A percentile compares a stretch with the other conserved stretches of the same genome.
Evolutionary conservation across 2,797 vertebrate species (phyloP).

Genomic region (Tapirus indicus): DNA sequence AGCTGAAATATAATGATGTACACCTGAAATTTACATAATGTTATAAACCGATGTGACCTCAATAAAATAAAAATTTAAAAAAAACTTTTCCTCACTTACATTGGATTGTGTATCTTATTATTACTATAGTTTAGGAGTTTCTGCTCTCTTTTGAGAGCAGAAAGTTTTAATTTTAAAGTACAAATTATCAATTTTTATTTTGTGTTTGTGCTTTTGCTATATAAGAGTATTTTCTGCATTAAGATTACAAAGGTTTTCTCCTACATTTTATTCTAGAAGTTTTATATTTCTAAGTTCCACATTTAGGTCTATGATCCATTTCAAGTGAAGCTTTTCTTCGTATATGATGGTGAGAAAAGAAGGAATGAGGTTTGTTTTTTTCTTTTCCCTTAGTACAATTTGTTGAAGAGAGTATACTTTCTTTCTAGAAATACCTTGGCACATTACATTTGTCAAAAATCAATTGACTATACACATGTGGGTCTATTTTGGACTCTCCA

Average conservation of each 20-base stretch:
- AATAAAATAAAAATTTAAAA: too few relatives aligned
- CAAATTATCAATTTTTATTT: neutral
- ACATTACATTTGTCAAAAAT: neutral
- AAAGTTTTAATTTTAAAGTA: constrained; percentile 1
- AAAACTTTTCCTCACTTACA: neutral
- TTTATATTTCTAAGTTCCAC: neutral
- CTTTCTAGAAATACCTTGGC: neutral
- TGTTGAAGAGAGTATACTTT: neutral
- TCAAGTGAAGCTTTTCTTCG: neutral
- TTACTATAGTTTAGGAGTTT: neutral
- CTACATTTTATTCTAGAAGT: neutral
- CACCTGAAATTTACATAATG: too few relatives aligned
- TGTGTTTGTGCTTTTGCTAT: neutral
- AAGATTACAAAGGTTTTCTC: neutral
- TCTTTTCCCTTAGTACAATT: neutral
- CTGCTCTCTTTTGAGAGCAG: neutral
- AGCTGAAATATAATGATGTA: too few relatives aligned
- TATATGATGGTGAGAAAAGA: neutral
- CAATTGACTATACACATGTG: neutral
- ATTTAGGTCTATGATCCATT: neutral
- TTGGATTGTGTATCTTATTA: neutral
- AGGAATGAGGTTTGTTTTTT: neutral
- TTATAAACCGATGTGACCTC: too few relatives aligned
- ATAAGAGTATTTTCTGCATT: neutral
- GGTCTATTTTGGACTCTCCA: neutral